Evolutionary conservation across 2,888 invertebrate genomes (phyloP).

Genomic region (Chorisops tibialis): DNA sequence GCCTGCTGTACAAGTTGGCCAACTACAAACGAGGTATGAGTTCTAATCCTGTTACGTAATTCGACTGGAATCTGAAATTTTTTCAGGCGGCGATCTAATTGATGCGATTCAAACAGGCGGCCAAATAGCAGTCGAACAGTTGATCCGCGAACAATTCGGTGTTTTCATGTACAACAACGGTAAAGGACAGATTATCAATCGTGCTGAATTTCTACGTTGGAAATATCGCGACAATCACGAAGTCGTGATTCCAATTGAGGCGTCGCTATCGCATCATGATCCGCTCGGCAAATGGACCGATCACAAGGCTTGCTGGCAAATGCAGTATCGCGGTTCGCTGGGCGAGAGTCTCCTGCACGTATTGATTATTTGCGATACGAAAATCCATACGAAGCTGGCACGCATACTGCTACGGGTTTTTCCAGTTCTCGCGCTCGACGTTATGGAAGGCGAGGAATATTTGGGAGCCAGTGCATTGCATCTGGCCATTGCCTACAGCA

Average conservation of each 20-base stretch:
- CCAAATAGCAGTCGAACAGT: slow-evolving; percentile 75
- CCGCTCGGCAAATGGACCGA: slow-evolving; percentile 85
- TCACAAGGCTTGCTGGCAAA: slow-evolving; percentile 96
- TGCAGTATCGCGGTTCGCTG: slow-evolving; percentile 91
- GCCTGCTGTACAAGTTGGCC: slow-evolving; percentile 80
- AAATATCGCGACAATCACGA: slow-evolving; percentile 82
- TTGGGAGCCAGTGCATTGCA: slow-evolving; percentile 92
- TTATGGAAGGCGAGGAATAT: slow-evolving; percentile 97
- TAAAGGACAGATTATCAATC: slow-evolving; percentile 77
- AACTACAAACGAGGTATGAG: slow-evolving; percentile 79
- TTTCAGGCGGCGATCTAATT: slow-evolving; percentile 74
- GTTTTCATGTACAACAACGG: slow-evolving; percentile 86
- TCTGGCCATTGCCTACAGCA: slow-evolving; percentile 93
- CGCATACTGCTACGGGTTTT: slow-evolving; percentile 86
- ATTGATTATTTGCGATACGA: slow-evolving; percentile 90
- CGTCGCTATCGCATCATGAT: slow-evolving; percentile 78
- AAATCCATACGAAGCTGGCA: slow-evolving; percentile 69
- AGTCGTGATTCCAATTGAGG: slow-evolving; percentile 82
- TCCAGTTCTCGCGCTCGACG: slow-evolving; percentile 85
- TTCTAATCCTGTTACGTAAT: neutral
- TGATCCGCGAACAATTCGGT: slow-evolving; percentile 82
- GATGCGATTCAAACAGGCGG: slow-evolving; percentile 85
- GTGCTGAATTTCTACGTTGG: slow-evolving; percentile 86
- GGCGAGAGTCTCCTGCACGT: slow-evolving; percentile 95
- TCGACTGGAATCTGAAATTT: neutral